Conservation (phyloP, 2,888 invertebrate species). For the Abrostola triplasia region DNA sequence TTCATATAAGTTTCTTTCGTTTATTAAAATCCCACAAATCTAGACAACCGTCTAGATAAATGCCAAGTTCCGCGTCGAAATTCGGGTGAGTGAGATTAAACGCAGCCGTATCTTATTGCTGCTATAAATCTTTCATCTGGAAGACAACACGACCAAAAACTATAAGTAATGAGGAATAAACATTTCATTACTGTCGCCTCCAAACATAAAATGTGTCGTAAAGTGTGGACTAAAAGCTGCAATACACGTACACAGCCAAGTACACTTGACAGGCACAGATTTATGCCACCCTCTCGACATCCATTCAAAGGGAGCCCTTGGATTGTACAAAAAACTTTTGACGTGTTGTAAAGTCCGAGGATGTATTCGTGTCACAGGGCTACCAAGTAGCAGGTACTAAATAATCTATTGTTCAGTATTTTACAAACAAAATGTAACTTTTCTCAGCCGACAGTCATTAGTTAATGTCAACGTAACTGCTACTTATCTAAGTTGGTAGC, state of each 20-base stretch:
- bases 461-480: slow-evolving; percentile 23
- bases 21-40: slow-evolving; percentile 25
- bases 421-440: slow-evolving; percentile 16
- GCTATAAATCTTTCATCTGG: slow-evolving; percentile 57
- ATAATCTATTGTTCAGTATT: slow-evolving; percentile 25
- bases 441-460: slow-evolving; percentile 30
- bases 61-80: slow-evolving; percentile 24
- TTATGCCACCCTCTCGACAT: slow-evolving; percentile 41
- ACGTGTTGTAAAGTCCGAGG: slow-evolving; percentile 29
- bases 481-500: slow-evolving; percentile 24
- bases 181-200: slow-evolving; percentile 43
- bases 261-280: slow-evolving; percentile 32
- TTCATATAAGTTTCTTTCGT: slow-evolving; percentile 19
- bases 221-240: slow-evolving; percentile 38
- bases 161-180: slow-evolving; percentile 60
- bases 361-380: slow-evolving; percentile 18
- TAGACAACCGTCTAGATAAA: slow-evolving; percentile 34
- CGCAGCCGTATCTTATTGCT: slow-evolving; percentile 51
- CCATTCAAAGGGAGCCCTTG: slow-evolving; percentile 38
- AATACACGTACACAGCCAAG: slow-evolving; percentile 30
- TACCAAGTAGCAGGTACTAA: slow-evolving; percentile 5
- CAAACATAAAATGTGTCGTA: slow-evolving; percentile 44
- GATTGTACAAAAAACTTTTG: slow-evolving; percentile 36
- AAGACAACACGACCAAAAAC: slow-evolving; percentile 46
- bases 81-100: slow-evolving; percentile 44